Conservation (phyloP, 1,140 invertebrate genomes). For the Hypsibius dujardini region DNA sequence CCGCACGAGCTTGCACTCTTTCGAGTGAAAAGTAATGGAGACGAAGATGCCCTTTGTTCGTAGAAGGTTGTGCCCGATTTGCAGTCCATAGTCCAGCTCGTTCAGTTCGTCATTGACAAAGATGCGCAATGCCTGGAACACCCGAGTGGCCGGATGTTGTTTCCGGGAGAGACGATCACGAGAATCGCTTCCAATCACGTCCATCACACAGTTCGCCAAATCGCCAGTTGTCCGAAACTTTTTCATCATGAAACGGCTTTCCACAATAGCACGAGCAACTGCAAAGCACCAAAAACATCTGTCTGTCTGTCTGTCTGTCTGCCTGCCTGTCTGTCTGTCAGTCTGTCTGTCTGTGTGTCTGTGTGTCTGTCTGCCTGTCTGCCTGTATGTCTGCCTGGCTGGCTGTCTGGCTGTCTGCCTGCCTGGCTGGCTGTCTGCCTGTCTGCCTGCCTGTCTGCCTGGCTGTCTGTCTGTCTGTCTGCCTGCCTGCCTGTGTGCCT, state of each 20-base stretch:
- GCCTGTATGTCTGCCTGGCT: no score
- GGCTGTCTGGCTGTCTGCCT: no score
- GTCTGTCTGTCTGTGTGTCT: no score
- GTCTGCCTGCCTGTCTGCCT: no score
- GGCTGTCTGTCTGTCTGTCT: no score
- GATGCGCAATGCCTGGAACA: constrained; percentile 80
- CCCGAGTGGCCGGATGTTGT: constrained; percentile 63
- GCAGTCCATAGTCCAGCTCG: constrained; percentile 73
- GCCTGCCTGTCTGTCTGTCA: no score
- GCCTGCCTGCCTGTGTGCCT: no score
- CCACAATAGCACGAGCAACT: constrained; percentile 63
- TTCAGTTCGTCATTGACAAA: constrained; percentile 95
- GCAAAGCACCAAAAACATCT: neutral
- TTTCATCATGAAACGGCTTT: constrained; percentile 62
- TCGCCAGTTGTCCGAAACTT: constrained; percentile 62
- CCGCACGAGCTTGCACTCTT: constrained; percentile 89
- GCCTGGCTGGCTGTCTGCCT: no score
- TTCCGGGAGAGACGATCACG: constrained; percentile 35
- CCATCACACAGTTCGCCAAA: constrained; percentile 56
- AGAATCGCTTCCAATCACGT: constrained; percentile 36
- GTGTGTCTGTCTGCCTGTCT: no score
- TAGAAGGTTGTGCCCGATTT: constrained; percentile 56
- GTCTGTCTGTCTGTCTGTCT: no score
- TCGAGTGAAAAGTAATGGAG: constrained; percentile 70
- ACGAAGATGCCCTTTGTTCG: constrained; percentile 56